These are phyloP conservation scores for Eulemur rubriventer DNA, from an alignment of 2,797 vertebrate species.

Conservation along the genomic window DNA sequence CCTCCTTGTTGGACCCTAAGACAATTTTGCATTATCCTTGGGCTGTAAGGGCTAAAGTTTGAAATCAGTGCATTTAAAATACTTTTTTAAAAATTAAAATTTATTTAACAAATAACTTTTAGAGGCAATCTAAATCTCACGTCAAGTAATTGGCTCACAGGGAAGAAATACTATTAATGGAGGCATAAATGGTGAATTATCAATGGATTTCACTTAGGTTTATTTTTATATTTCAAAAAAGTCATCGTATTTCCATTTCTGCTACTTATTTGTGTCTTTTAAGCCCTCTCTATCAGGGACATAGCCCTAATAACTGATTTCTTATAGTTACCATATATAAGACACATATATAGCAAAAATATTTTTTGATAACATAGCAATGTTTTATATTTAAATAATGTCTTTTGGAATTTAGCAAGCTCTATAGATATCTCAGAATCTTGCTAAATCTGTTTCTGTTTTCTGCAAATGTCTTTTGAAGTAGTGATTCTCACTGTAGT, in stretches of 20 bases:
- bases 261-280: not conserved
- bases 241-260: not conserved
- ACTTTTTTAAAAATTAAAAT: not conserved
- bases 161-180: not conserved
- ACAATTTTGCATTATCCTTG: not conserved
- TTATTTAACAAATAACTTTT: not conserved
- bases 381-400: not conserved
- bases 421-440: not conserved
- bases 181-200: not conserved
- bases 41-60: not conserved
- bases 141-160: not conserved
- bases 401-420: not conserved
- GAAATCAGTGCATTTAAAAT: not conserved
- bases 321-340: not conserved
- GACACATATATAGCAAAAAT: not conserved
- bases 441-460: not conserved
- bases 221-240: not conserved
- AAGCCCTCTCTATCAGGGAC: not conserved
- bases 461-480: constrained; percentile 13
- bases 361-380: not conserved
- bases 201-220: not conserved
- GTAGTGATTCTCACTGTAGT: not conserved
- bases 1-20: not conserved
- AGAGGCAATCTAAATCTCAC: not conserved
- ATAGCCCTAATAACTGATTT: not conserved